A percentile compares a stretch with the other conserved stretches of the same genome.
Evolutionary conservation across 2,797 vertebrate genomes (phyloP).

Genomic region (Vespertilio murinus): DNA sequence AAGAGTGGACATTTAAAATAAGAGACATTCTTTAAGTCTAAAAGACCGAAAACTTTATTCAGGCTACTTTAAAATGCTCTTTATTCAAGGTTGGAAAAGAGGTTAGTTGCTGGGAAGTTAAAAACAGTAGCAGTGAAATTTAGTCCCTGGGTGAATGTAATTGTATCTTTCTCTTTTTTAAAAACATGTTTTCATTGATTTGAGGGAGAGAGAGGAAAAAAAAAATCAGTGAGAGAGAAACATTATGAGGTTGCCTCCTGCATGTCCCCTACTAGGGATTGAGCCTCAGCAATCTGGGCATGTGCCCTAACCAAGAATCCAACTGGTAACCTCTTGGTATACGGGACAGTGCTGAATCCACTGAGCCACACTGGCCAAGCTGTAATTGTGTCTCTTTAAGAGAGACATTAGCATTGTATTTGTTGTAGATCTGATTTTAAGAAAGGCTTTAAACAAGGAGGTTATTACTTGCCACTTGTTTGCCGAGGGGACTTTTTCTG

Average conservation of each 20-base stretch:
- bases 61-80: not conserved
- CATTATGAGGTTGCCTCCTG: too few relatives aligned
- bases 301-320: too few relatives aligned
- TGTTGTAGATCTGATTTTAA: conserved; percentile 13
- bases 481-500: not conserved
- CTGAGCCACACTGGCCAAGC: too few relatives aligned
- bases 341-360: not conserved
- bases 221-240: too few relatives aligned
- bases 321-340: too few relatives aligned
- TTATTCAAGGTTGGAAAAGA: conserved; percentile 12
- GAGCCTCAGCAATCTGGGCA: too few relatives aligned
- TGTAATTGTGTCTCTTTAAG: not conserved
- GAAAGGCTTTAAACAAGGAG: conserved; percentile 1
- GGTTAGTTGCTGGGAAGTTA: conserved; percentile 16
- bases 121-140: not conserved
- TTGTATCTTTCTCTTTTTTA: not conserved
- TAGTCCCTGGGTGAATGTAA: not conserved
- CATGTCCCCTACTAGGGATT: too few relatives aligned
- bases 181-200: too few relatives aligned
- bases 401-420: not conserved
- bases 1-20: not conserved
- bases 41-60: not conserved
- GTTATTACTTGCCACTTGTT: not conserved
- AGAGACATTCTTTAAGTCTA: conserved; percentile 21
- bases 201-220: too few relatives aligned